Evolutionary conservation across 2,888 invertebrate species (phyloP), one percentile per base, ranked within the genome.

Genomic region (Acleris holmiana): DNA sequence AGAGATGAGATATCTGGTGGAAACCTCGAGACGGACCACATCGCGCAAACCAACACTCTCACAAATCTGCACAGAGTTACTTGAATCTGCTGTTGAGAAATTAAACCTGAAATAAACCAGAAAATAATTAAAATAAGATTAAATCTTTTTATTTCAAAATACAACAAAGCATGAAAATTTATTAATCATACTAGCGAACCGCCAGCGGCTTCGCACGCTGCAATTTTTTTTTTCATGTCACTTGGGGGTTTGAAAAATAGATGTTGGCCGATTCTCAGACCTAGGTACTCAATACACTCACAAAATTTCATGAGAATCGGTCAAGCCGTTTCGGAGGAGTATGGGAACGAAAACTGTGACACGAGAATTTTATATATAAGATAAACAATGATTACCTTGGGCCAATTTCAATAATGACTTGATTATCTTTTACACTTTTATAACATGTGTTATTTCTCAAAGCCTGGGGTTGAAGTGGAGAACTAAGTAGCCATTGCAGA

Each of bases 31-130:
- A 60, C 99, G 94, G 4, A 91, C 93, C 4, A 99, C 94, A 82
- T 95, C 94, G 47, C 89, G 87, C 40, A 99, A 87, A 2, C 97
- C 97, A 50, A 98, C 94, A 74, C 97, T 96, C 70, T 95, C 95
- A 82, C 98, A 98, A 73, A 99, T 99, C 59, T 98, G 98, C 1
- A 99, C 97, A 29, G 98, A 98, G 89, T 99, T 99, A 72, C 98
- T 99, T 0, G 98, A 99, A 83, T 97, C 97, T 0, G 99, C 96
- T 46, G 99, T 99, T 17, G 98, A 98, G 84, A 99, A 99, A 87
- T 98, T 98, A 74, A 98, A 95, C 73, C 98, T 96, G 81, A 71
- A 89, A 86, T 18, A 18, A 57, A 55, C 29, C 13, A 48, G 18
- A 21, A 55, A 59, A 19, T 1, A 48, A 18, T 25, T 47, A 21